Conservation (phyloP, 2,113 vertebrate genomes). For the Gymnogyps californianus region DNA sequence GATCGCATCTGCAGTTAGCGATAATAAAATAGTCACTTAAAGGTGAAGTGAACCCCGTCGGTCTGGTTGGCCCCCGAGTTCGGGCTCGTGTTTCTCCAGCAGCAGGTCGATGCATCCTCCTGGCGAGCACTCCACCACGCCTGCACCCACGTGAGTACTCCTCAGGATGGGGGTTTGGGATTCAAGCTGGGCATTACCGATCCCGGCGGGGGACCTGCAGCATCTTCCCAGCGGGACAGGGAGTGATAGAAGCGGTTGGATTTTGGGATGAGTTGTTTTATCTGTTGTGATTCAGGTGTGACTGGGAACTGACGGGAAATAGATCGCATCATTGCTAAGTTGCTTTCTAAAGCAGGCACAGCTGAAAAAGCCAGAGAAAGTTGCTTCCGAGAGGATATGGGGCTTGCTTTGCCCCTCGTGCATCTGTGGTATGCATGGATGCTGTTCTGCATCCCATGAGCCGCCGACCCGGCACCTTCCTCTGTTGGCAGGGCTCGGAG, state of each 20-base stretch:
- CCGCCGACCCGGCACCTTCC: background rate
- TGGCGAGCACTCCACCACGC: fast-evolving
- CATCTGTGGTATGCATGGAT: fast-evolving
- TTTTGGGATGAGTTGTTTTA: background rate
- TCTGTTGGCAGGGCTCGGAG: background rate
- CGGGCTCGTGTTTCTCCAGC: background rate
- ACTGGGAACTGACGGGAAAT: background rate
- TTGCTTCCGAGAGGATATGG: background rate
- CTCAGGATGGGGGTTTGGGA: background rate
- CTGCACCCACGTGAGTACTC: background rate
- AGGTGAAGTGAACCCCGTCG: fast-evolving
- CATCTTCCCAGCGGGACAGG: fast-evolving
- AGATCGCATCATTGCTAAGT: background rate
- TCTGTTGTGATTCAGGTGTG: background rate
- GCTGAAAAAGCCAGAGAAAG: background rate
- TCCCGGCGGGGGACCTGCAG: fast-evolving
- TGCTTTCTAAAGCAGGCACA: background rate
- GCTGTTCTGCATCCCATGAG: background rate
- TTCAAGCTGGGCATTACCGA: background rate
- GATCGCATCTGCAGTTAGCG: fast-evolving
- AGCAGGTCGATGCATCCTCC: background rate
- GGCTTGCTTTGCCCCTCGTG: background rate
- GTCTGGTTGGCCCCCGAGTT: background rate
- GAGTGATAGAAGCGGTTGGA: background rate
- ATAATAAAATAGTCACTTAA: background rate